Evolutionary conservation across 2,797 vertebrate genomes (phyloP).

Genomic region (Acrocephalus scirpaceus): DNA sequence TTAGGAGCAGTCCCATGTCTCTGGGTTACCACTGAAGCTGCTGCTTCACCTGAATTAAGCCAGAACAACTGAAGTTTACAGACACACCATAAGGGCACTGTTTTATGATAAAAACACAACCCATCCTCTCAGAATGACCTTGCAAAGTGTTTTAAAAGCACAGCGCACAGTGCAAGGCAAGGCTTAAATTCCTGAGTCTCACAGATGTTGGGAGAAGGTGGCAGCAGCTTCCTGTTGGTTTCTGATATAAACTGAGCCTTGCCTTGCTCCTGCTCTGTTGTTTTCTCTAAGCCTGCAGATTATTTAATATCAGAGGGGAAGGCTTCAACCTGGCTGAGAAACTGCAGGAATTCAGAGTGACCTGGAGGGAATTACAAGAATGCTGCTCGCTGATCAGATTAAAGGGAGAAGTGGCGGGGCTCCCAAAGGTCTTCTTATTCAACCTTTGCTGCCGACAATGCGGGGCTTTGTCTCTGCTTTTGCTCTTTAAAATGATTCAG

Average conservation of each 20-base stretch:
- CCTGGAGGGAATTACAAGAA: slow-evolving; percentile 69
- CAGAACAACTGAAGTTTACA: neutral
- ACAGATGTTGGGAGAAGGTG: neutral
- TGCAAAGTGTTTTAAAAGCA: neutral
- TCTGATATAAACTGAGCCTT: slow-evolving; percentile 16
- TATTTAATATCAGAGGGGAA: slow-evolving; percentile 62
- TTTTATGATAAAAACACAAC: neutral
- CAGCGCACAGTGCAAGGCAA: neutral
- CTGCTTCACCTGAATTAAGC: neutral
- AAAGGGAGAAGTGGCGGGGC: slow-evolving; percentile 59
- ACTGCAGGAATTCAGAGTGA: slow-evolving; percentile 66
- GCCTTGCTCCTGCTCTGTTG: neutral
- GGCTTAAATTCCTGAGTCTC: neutral
- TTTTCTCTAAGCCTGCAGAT: slow-evolving; percentile 34
- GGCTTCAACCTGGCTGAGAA: slow-evolving; percentile 69
- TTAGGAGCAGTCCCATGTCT: neutral
- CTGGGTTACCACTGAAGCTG: neutral
- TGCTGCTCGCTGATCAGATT: slow-evolving; percentile 68
- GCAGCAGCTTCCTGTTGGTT: neutral
- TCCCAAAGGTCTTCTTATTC: slow-evolving; percentile 71
- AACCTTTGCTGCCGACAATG: slow-evolving; percentile 56
- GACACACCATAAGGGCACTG: fast-evolving
- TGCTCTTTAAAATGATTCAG: slow-evolving; percentile 36
- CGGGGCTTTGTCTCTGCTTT: slow-evolving; percentile 55
- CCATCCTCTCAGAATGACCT: neutral